Evolutionary conservation across 2,797 vertebrate genomes (phyloP).

Genomic region (Glossophaga mutica): DNA sequence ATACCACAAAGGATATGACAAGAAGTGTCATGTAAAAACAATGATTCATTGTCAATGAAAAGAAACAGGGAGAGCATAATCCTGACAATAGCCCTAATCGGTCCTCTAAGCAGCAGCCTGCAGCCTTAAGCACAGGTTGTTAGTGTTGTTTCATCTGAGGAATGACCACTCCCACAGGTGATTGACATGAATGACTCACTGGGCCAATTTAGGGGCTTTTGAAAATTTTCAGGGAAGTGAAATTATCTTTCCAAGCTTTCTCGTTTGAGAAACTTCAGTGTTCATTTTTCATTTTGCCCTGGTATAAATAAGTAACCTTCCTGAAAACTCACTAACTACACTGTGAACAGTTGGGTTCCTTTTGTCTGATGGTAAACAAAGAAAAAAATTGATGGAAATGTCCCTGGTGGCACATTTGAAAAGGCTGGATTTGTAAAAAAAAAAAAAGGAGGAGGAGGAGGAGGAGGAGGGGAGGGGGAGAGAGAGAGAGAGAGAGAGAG

Average conservation of each 20-base stretch:
- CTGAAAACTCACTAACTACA: background rate
- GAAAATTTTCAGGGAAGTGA: constrained; percentile 12
- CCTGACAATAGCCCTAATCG: background rate
- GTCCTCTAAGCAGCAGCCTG: background rate
- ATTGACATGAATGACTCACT: background rate
- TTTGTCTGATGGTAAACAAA: constrained; percentile 39
- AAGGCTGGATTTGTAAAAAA: background rate
- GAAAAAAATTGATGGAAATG: constrained; percentile 26
- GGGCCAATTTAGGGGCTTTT: background rate
- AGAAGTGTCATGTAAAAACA: background rate
- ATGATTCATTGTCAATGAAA: constrained; percentile 17
- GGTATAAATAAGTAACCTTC: constrained; percentile 27
- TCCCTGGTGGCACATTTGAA: constrained; percentile 33
- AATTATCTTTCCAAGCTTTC: constrained; percentile 18
- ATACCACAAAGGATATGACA: background rate
- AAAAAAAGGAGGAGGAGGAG: background rate
- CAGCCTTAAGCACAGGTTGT: background rate
- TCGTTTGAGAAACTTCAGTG: constrained; percentile 24
- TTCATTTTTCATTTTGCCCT: constrained; percentile 7
- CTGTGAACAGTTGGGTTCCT: background rate
- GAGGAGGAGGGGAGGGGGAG: too few species aligned
- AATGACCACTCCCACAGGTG: background rate
- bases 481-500: too few species aligned
- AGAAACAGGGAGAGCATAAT: background rate
- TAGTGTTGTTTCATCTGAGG: background rate